These are phyloP conservation scores for Allochrocebus solatus DNA, from an alignment of 2,797 vertebrate species.

Conservation along the genomic window DNA sequence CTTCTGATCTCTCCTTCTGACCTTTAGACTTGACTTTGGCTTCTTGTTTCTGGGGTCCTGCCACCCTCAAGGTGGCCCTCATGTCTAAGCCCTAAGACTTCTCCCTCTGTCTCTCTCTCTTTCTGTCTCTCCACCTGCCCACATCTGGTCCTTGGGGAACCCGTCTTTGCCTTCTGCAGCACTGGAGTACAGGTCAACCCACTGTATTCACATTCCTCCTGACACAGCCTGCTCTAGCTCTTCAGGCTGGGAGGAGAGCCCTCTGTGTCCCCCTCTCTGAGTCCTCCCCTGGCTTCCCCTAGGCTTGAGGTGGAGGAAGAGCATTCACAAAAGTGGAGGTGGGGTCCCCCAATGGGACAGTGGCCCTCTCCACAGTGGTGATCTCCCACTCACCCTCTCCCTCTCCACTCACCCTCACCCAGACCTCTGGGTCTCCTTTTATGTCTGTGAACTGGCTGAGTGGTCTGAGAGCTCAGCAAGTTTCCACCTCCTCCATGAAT, in stretches of 20 bases:
- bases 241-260: not conserved
- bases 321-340: too few relatives aligned
- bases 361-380: not conserved
- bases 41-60: not conserved
- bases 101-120: not conserved
- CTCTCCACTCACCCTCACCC: too few relatives aligned
- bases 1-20: too few relatives aligned
- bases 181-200: accelerated
- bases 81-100: too few relatives aligned
- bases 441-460: accelerated
- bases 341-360: accelerated
- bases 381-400: accelerated
- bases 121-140: not conserved
- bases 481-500: not conserved
- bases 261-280: not conserved
- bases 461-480: accelerated
- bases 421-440: not conserved
- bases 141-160: not conserved
- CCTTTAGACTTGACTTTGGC: not conserved
- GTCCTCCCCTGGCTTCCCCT: accelerated
- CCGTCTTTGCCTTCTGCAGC: too few relatives aligned
- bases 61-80: not conserved
- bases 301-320: not conserved
- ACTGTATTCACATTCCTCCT: accelerated
- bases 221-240: not conserved